Conservation (phyloP, 2,888 invertebrate species). For the Diarsia brunnea region DNA sequence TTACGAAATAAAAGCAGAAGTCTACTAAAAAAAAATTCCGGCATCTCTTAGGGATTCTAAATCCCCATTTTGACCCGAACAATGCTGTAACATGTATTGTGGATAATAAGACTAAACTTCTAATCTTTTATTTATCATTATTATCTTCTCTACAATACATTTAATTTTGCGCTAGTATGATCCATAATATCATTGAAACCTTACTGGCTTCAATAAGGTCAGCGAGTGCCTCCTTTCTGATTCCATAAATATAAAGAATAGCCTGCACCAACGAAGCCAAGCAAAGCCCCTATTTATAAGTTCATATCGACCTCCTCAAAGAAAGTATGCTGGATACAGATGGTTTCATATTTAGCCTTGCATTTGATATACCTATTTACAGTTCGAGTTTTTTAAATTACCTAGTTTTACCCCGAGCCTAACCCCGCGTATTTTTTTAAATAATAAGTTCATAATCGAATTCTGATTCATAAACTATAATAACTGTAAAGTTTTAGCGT, state of each 20-base stretch:
- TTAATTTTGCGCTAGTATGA: not conserved
- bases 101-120: not conserved
- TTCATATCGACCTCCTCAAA: conserved; percentile 8
- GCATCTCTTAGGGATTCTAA: not conserved
- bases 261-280: conserved; percentile 16
- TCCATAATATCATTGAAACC: not conserved
- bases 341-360: conserved; percentile 10
- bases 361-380: not conserved
- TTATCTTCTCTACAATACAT: conserved; percentile 1
- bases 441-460: too few species aligned
- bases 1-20: not conserved
- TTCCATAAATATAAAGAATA: not conserved
- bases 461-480: not conserved
- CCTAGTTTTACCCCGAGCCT: too few species aligned
- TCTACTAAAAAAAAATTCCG: not conserved
- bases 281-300: not conserved
- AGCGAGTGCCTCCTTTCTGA: not conserved
- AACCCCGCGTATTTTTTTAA: too few species aligned
- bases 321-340: conserved; percentile 20
- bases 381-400: not conserved
- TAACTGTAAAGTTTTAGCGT: not conserved
- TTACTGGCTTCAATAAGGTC: not conserved
- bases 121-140: too few species aligned
- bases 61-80: not conserved
- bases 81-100: not conserved